Evolutionary conservation across 1,140 invertebrate species (phyloP), one percentile per base, ranked within the genome.

Genomic region (Conopomorpha cramerella): DNA sequence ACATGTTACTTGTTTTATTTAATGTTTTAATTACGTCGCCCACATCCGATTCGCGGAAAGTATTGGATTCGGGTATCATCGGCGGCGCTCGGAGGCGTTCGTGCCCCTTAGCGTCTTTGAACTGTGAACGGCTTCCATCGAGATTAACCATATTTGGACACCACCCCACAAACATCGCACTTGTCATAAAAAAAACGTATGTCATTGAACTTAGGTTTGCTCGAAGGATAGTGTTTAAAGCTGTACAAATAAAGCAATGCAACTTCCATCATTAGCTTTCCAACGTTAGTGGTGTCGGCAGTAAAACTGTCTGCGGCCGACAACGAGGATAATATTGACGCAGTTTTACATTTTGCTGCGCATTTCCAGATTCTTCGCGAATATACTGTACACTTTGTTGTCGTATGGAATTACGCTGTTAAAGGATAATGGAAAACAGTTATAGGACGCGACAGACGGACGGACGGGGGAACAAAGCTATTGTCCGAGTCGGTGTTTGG

Each of bases 1-100:
- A 34, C 48, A 31, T 30, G 27, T 36, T 41, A 30, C 48, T 63
- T 55, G 57, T 56, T 64, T 64, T 60, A 56, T 70, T 61, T 59
- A 55, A 58, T 60, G 64, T 64, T 66, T 70, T 70, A 66, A 70
- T 70, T 70, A 51, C 55, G 43, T 60, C 56, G 54, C 62, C 65
- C 58, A 66, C 62, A 58, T 53, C 26, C 15, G 19, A 16, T 4
- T 16, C 26, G 19, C 18, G 16, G 19, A 23, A 23, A 23, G 19
- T 23, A 23, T 10, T 23, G 19, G 19, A 10, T 23, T 6, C 19
- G 4, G 19, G 19, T n/a, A n/a, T n/a, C n/a, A n/a, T n/a, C n/a
- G n/a, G n/a, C n/a, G n/a, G n/a, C n/a, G n/a, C n/a, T n/a, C n/a
- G n/a, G n/a, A n/a, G n/a, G n/a, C n/a, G n/a, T n/a, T n/a, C n/a